These are phyloP conservation scores for Cephonodes hylas DNA, from an alignment of 2,888 invertebrate genomes.

Conservation along the genomic window DNA sequence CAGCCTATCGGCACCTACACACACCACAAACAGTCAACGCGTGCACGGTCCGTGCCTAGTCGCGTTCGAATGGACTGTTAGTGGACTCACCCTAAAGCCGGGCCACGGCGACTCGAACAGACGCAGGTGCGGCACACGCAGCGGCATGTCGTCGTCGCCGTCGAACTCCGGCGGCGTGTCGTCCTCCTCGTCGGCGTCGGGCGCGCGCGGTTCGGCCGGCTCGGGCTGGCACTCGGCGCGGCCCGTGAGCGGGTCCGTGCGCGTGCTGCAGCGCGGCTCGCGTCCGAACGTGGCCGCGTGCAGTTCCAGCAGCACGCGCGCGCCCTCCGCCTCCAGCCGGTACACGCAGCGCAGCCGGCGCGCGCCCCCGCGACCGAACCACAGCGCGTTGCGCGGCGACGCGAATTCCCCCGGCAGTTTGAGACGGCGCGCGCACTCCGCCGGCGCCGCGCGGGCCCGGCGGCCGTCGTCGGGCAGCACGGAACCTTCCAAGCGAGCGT, in stretches of 20 bases:
- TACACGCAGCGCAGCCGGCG: conserved; percentile 88
- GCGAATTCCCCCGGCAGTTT: conserved; percentile 82
- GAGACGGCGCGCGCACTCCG: conserved; percentile 59
- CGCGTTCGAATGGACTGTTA: conserved; percentile 13
- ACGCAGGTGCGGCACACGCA: conserved; percentile 77
- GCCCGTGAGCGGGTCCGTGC: conserved; percentile 86
- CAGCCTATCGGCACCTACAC: conserved; percentile 86
- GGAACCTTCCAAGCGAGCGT: conserved; percentile 88
- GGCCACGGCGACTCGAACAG: conserved; percentile 87
- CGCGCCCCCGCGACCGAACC: conserved; percentile 92
- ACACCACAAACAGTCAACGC: background rate
- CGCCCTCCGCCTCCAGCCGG: conserved; percentile 86
- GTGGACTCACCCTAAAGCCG: conserved; percentile 76
- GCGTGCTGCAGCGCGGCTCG: conserved; percentile 83
- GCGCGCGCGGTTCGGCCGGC: conserved; percentile 33
- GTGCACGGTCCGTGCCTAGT: conserved; percentile 61
- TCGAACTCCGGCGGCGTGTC: conserved; percentile 31
- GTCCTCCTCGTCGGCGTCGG: conserved; percentile 34
- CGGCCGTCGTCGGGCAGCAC: conserved; percentile 72
- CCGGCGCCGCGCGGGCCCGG: conserved; percentile 54
- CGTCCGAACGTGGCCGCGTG: conserved; percentile 87
- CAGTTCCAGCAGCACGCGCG: conserved; percentile 84
- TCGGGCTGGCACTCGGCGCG: conserved; percentile 71
- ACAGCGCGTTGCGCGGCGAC: conserved; percentile 89
- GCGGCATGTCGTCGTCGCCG: conserved; percentile 59